Base-by-base conservation (phyloP, 35 echinoderm and acorn worm genomes). In the Chiridota heheva region DNA sequence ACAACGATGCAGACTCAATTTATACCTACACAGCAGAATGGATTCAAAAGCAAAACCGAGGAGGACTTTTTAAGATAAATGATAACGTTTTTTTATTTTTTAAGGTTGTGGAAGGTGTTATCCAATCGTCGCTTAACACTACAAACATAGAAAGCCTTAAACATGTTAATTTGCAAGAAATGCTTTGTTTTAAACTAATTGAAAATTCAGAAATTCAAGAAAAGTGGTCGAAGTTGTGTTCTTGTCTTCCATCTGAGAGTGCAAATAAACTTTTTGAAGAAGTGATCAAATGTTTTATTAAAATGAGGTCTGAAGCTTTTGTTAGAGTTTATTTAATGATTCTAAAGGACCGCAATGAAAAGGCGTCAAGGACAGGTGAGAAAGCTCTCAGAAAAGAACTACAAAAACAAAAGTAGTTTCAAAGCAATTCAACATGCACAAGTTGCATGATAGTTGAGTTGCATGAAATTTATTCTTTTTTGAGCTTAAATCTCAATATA, bases 281-380 rank as follows among this genome's bases (percentile, higher is more conserved):
- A 27, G 70, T 74, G 32, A 38, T 46, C 2, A 74, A 74, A 27
- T 55, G 3, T 22, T 74, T 74, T 28, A 13, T 74, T 22, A 74
- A 74, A 35, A 74, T 74, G 70, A 40, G 70, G 1, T 74, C 40
- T 28, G 32, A 74, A 13, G 70, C 70, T n/a, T 74, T 74, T 44
- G 20, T 74, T 0, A 74, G 49, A 74, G 70, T 74, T 35, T 74
- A 32, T 29, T 28, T 47, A 16, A 35, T 47, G 16, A 47, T 74
- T 12, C 47, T 38, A 51, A 3, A 38, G 40, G 49, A 74, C 25
- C 40, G 40, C 3, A 74, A 51, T 4, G 30, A 74, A 74, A 28
- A 47, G 6, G 30, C 49, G 7, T 74, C 70, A 1, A 74, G 49
- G 40, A 74, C 44, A 35, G 67, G 67, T 38, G 67, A 70, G 42